Evolutionary conservation across 2,113 vertebrate genomes (phyloP).

Genomic region (Oenanthe melanoleuca): DNA sequence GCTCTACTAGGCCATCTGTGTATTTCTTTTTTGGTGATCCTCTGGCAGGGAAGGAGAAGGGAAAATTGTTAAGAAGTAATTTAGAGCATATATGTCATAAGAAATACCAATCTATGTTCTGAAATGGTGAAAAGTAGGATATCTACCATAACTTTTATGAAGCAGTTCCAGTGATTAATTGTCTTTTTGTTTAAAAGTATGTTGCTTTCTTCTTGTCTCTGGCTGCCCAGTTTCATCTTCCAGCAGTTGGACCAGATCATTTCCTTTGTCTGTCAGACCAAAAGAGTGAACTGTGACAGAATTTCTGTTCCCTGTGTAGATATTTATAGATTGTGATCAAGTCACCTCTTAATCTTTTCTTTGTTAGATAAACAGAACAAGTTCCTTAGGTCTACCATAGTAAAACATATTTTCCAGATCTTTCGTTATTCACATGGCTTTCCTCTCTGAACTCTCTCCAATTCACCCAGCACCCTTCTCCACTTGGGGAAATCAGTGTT

Average conservation of each 20-base stretch:
- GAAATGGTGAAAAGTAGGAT: not conserved
- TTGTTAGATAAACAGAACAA: not conserved
- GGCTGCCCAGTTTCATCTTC: conserved; percentile 4
- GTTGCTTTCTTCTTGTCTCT: not conserved
- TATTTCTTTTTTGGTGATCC: not conserved
- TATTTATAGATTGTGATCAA: conserved; percentile 22
- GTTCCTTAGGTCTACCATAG: not conserved
- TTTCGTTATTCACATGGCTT: not conserved
- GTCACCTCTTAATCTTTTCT: not conserved
- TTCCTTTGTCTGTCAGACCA: not conserved
- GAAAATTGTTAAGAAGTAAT: not conserved
- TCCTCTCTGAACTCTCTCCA: not conserved
- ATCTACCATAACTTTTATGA: not conserved
- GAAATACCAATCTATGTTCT: not conserved
- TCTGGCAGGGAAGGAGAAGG: not conserved
- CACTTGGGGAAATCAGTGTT: not conserved
- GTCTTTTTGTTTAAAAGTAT: not conserved
- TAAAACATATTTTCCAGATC: not conserved
- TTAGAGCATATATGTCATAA: not conserved
- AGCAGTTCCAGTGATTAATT: not conserved
- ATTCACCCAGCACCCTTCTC: not conserved
- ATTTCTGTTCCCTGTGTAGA: not conserved
- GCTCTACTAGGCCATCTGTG: not conserved
- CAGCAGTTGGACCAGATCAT: not conserved
- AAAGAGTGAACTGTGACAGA: not conserved